Base-by-base conservation (phyloP, 2,888 invertebrate genomes). In the Pogonocherus hispidulus region DNA sequence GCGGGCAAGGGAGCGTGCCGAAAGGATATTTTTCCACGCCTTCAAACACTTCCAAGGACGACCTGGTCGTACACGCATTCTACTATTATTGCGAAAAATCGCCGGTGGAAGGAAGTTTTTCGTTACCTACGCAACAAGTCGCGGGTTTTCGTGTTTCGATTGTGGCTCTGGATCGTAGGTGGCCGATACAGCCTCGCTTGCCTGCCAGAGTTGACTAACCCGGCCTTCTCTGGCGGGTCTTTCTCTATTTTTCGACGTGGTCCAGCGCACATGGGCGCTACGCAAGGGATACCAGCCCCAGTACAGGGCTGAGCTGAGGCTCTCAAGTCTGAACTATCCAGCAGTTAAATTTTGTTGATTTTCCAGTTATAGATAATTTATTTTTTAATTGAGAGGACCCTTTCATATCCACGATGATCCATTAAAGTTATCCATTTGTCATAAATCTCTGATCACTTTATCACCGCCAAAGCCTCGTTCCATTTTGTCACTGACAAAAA, bases 261-360 rank as follows among this genome's bases (percentile, higher is more conserved):
- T 80, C 82, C 83, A 83, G 80, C 73, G 75, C 67, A 35, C 84
- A 84, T 79, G 73, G 81, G 82, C 84, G 84, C 70, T 63, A 69
- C 41, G n/a, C 20, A 8, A 19, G 64, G 63, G 54, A 22, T 47
- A 35, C 22, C 23, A 46, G 20, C 55, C 44, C 22, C 3, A 27
- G 8, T 5, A 27, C n/a, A n/a, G n/a, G n/a, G n/a, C n/a, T n/a
- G n/a, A n/a, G n/a, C n/a, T n/a, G n/a, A n/a, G n/a, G n/a, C n/a
- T n/a, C n/a, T n/a, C n/a, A n/a, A n/a, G n/a, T n/a, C n/a, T n/a
- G n/a, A n/a, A n/a, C n/a, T n/a, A n/a, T n/a, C n/a, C n/a, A n/a
- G n/a, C n/a, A n/a, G n/a, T n/a, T n/a, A n/a, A n/a, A n/a, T n/a
- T n/a, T n/a, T n/a, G n/a, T n/a, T n/a, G n/a, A n/a, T n/a, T n/a